These are phyloP conservation scores for Hymenopus coronatus DNA, from an alignment of 2,888 invertebrate species.

Conservation along the genomic window DNA sequence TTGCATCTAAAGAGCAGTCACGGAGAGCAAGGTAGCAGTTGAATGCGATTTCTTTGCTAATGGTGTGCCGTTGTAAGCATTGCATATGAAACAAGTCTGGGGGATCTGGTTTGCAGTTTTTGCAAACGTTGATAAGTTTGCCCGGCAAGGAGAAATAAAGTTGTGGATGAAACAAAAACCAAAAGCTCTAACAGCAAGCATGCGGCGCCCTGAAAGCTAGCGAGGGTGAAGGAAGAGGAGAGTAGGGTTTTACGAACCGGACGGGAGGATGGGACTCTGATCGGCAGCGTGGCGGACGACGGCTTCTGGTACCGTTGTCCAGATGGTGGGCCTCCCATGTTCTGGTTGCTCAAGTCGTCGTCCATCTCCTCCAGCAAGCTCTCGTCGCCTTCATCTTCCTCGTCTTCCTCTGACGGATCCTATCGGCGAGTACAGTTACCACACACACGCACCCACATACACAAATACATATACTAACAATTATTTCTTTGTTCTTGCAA, in stretches of 20 bases:
- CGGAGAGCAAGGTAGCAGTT: too few relatives aligned
- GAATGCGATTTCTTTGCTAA: too few relatives aligned
- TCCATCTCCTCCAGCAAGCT: conserved; percentile 29
- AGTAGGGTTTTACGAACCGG: conserved; percentile 39
- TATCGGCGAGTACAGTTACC: not conserved
- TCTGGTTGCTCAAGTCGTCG: conserved; percentile 26
- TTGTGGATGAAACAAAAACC: not conserved
- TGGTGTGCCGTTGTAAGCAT: too few relatives aligned
- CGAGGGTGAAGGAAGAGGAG: not conserved
- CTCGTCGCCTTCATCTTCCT: conserved; percentile 34
- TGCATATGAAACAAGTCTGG: too few relatives aligned
- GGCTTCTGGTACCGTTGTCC: conserved; percentile 13
- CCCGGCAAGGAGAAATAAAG: not conserved
- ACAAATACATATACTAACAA: not conserved
- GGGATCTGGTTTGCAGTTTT: too few relatives aligned
- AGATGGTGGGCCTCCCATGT: not conserved
- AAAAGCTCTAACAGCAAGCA: not conserved
- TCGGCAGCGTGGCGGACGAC: conserved; percentile 45
- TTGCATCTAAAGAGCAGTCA: too few relatives aligned
- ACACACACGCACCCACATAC: not conserved
- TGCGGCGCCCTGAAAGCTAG: not conserved
- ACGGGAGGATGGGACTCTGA: conserved; percentile 45
- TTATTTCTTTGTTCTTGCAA: too few relatives aligned
- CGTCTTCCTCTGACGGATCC: conserved; percentile 35
- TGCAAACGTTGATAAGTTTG: not conserved